A percentile compares a stretch with the other conserved stretches of the same genome.
phyloP scores from a whole-genome alignment of 2,888 invertebrate genomes.

The Rhagium mordax region DNA sequence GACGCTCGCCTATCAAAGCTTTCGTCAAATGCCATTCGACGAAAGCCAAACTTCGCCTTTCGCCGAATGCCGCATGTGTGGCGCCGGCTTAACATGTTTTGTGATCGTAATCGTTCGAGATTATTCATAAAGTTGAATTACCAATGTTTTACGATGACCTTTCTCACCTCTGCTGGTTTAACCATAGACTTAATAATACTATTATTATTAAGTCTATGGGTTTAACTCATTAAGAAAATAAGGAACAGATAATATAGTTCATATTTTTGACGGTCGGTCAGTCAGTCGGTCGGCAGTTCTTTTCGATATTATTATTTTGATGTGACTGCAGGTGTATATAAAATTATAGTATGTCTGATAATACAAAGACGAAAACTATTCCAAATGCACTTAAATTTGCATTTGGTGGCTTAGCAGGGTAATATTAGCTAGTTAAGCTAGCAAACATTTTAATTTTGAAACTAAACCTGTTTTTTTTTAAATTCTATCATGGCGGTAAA shows the following conservation, averaged over 20 bases:
- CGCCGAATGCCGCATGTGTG: conserved; percentile 48
- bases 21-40: no score
- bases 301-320: conserved; percentile 29
- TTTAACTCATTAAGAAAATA: conserved; percentile 36
- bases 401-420: conserved; percentile 89
- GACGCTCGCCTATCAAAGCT: no score
- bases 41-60: no score
- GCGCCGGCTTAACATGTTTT: no score
- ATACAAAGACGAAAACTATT: conserved; percentile 68
- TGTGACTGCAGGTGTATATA: conserved; percentile 5
- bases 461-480: neutral
- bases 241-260: no score
- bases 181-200: no score
- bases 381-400: conserved; percentile 86
- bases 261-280: conserved; percentile 30
- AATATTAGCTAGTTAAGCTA: no score
- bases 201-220: no score
- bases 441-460: neutral
- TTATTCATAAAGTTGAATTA: conserved; percentile 5
- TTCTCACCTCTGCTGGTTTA: conserved; percentile 53
- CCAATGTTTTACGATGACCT: conserved; percentile 52
- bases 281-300: no score
- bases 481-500: neutral
- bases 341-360: conserved; percentile 55
- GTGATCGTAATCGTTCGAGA: neutral